These are phyloP conservation scores for Cantharis nigra DNA, from an alignment of 2,888 invertebrate species.

Conservation along the genomic window DNA sequence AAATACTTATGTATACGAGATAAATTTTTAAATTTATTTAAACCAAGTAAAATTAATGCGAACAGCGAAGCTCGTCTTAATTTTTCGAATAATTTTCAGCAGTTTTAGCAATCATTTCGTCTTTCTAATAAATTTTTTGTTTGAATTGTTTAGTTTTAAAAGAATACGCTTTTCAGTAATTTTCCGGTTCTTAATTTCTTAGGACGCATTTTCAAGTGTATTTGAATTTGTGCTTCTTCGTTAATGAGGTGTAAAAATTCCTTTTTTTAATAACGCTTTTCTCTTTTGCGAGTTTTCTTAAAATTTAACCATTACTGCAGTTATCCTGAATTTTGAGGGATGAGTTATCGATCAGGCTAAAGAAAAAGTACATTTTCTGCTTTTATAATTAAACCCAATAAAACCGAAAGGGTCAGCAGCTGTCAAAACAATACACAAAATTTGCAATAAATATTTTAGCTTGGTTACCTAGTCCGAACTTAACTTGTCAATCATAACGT, in stretches of 20 bases:
- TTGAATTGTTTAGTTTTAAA: conserved; percentile 1
- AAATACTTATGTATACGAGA: background rate
- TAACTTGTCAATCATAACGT: background rate
- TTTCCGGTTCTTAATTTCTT: conserved; percentile 4
- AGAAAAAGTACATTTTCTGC: background rate
- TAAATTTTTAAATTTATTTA: background rate
- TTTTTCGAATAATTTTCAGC: background rate
- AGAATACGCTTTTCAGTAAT: conserved; percentile 4
- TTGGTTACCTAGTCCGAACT: background rate
- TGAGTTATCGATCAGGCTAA: background rate
- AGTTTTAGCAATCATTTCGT: background rate
- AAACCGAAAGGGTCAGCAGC: background rate
- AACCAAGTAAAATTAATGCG: background rate
- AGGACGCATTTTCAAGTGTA: conserved; percentile 1
- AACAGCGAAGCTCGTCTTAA: background rate
- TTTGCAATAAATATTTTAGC: background rate
- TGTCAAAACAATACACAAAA: background rate
- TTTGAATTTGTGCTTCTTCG: conserved; percentile 4
- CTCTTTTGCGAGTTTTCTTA: background rate
- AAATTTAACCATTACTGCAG: background rate
- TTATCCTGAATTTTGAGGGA: background rate
- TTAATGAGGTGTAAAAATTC: conserved; percentile 5
- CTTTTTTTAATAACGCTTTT: background rate
- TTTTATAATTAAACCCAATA: background rate
- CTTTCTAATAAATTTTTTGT: background rate